These are phyloP conservation scores for Gnathonemus longibarbis DNA, from an alignment of 2,113 vertebrate species.

Conservation along the genomic window DNA sequence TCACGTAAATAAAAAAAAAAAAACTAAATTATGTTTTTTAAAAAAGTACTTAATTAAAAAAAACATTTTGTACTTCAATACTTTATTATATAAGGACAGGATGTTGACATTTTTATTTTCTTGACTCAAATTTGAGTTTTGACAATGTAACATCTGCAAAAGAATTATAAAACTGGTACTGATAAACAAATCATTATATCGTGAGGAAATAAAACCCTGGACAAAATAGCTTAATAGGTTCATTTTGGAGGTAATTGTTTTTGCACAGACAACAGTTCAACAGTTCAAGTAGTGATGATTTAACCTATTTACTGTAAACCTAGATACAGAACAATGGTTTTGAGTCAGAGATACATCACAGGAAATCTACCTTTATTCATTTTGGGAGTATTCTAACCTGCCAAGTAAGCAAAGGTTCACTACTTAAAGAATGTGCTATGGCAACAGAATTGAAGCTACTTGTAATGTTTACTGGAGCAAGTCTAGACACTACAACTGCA, in stretches of 20 bases:
- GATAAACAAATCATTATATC: background rate
- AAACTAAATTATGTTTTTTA: background rate
- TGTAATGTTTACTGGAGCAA: background rate
- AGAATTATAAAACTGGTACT: background rate
- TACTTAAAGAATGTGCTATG: background rate
- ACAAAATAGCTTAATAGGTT: background rate
- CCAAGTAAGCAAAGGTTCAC: background rate
- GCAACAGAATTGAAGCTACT: background rate
- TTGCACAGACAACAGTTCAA: background rate
- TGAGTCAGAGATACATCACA: background rate
- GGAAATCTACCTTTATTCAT: background rate
- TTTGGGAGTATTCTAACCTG: background rate
- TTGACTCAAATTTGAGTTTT: background rate
- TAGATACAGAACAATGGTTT: background rate
- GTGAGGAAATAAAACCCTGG: background rate
- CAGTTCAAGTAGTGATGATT: background rate
- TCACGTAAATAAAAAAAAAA: background rate
- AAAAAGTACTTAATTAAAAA: background rate
- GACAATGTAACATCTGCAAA: background rate
- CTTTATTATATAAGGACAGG: background rate
- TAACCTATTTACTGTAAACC: background rate
- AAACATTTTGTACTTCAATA: background rate
- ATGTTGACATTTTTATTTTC: background rate
- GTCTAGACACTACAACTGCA: background rate
- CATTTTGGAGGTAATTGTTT: background rate